These are phyloP conservation scores for Rhyacichthys aspro DNA, from an alignment of 2,797 vertebrate species.

Conservation along the genomic window DNA sequence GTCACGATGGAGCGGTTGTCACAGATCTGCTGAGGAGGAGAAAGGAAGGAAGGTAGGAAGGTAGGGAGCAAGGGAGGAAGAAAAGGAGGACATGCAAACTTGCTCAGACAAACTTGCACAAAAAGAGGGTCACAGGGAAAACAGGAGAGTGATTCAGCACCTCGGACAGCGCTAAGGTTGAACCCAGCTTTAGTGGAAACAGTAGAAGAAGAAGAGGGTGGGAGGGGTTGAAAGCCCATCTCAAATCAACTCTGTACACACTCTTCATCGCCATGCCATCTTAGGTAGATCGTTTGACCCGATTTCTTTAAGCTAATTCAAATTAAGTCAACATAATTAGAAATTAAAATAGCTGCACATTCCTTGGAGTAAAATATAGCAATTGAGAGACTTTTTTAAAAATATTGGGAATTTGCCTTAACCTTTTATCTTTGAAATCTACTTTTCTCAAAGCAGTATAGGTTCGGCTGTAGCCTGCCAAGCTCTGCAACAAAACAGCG, in stretches of 20 bases:
- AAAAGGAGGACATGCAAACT: constrained; percentile 25
- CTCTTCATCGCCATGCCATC: constrained; percentile 20
- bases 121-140: neutral
- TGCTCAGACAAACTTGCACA: neutral
- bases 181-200: neutral
- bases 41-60: neutral
- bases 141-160: constrained; percentile 61
- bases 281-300: constrained; percentile 12
- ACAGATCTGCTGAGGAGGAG: constrained; percentile 50
- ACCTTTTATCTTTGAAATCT: neutral
- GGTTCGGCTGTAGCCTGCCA: constrained; percentile 33
- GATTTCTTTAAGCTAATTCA: constrained; percentile 14
- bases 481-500: constrained; percentile 44
- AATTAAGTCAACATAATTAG: constrained; percentile 8
- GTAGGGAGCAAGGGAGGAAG: neutral
- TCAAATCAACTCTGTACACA: constrained; percentile 38
- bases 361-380: constrained; percentile 34
- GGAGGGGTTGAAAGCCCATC: constrained; percentile 21
- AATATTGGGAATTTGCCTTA: constrained; percentile 8
- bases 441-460: constrained; percentile 24
- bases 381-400: neutral
- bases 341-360: constrained; percentile 43
- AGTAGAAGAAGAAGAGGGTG: neutral
- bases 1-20: constrained; percentile 39
- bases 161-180: constrained; percentile 49